Base-by-base conservation (phyloP, 2,888 invertebrate species). In the Spilarctia lutea region DNA sequence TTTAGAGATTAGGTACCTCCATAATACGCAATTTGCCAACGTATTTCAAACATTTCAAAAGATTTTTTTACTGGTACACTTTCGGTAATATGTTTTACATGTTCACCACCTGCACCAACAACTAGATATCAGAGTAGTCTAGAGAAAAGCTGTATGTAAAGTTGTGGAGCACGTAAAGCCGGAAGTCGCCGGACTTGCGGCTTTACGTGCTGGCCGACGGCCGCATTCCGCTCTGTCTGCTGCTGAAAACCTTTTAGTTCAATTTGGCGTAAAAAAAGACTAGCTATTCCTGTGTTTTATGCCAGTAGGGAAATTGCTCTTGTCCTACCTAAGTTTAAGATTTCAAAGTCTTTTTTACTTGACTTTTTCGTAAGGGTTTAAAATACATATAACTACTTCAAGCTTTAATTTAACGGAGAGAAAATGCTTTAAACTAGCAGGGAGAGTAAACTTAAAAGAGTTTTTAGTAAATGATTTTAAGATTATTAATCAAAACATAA, bases 201-300 rank as follows among this genome's bases (percentile, higher is more conserved):
- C n/a, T n/a, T n/a, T n/a, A n/a, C n/a, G n/a, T n/a, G n/a, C n/a
- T n/a, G n/a, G n/a, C n/a, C 88, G 89, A 85, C 89, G 88, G 91
- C 91, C 91, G 89, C 92, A 92, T 94, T 94, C 94, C 91, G 86
- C 84, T 86, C 91, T 89, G 90, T 90, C 91, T 92, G 91, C 86
- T 88, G 83, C 89, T 91, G 91, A 94, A 94, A 94, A 93, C 94
- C 93, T 94, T 94, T 94, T 94, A 94, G 94, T 93, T 94, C 93
- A 94, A 94, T 94, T 94, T 91, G 92, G 88, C 93, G 93, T 93
- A 91, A 94, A 94, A 88, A 93, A 92, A 90, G 91, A 90, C 89
- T 89, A 88, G 89, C 89, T 86, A 85, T 91, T 90, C 87, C 86
- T 89, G 88, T 91, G 90, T 92, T 92, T 92, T 92, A 89, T 90